These are phyloP conservation scores for Gopherus flavomarginatus DNA, from an alignment of 2,113 vertebrate genomes.

Conservation along the genomic window DNA sequence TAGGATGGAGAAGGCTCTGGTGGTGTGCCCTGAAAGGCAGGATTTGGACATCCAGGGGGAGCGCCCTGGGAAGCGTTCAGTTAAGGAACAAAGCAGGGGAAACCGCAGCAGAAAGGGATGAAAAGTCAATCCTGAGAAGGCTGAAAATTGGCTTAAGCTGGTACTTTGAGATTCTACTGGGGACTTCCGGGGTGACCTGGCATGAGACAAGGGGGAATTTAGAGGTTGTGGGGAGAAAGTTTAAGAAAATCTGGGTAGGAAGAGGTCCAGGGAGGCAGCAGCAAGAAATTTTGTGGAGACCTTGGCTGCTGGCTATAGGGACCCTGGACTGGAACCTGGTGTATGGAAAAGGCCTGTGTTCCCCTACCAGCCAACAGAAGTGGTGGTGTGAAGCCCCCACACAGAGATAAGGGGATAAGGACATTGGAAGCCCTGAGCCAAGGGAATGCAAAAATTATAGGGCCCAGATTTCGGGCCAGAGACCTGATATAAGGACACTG, in stretches of 20 bases:
- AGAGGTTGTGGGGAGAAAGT: neutral
- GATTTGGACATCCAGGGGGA: neutral
- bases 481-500: too few relatives aligned
- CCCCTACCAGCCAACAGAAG: neutral
- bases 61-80: neutral
- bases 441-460: too few relatives aligned
- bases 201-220: neutral
- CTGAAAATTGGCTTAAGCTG: neutral
- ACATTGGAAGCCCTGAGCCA: too few relatives aligned
- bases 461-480: too few relatives aligned
- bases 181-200: neutral
- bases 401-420: too few relatives aligned
- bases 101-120: neutral
- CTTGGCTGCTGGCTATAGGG: neutral
- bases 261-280: neutral
- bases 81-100: neutral
- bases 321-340: neutral
- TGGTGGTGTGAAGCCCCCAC: neutral
- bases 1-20: neutral
- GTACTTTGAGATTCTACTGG: neutral
- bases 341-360: neutral
- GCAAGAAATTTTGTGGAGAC: neutral
- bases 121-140: neutral
- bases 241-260: neutral
- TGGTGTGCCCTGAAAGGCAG: neutral